Conservation (phyloP, 2,113 vertebrate genomes). For the Tringa solitaria region DNA sequence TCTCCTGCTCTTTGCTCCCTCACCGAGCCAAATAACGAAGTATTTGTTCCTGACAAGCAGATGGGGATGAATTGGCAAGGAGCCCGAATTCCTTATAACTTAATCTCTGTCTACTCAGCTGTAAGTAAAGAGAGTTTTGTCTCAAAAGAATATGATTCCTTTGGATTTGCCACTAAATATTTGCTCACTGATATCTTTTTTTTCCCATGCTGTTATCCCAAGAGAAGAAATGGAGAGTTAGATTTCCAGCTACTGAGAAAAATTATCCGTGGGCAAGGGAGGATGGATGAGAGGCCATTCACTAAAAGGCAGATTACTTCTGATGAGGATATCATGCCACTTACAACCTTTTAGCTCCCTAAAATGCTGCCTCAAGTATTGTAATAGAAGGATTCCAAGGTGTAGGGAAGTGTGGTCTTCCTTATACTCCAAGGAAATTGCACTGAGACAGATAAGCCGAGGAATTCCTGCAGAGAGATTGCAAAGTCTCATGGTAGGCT, state of each 20-base stretch:
- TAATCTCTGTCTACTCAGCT: constrained; percentile 35
- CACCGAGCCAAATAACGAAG: background rate
- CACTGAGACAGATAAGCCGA: background rate
- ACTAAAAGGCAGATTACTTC: background rate
- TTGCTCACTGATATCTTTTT: constrained; percentile 3
- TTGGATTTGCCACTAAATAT: background rate
- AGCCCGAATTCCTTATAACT: constrained; percentile 3
- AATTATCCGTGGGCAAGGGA: background rate
- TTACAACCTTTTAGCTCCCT: background rate
- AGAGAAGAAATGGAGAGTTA: background rate
- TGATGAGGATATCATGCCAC: background rate
- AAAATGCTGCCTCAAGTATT: background rate
- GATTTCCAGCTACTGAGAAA: background rate
- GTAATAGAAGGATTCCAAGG: background rate
- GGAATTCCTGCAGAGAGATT: background rate
- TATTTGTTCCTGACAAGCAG: constrained; percentile 14
- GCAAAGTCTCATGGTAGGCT: background rate
- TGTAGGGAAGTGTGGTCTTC: accelerated
- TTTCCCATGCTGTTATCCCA: background rate
- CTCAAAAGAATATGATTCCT: constrained; percentile 1
- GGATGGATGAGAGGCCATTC: background rate
- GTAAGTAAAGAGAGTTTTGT: constrained; percentile 15
- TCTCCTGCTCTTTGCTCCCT: background rate
- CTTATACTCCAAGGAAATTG: background rate
- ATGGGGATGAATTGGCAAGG: constrained; percentile 32